Conservation (phyloP, 2,888 invertebrate genomes). For the Beris morrisii region DNA sequence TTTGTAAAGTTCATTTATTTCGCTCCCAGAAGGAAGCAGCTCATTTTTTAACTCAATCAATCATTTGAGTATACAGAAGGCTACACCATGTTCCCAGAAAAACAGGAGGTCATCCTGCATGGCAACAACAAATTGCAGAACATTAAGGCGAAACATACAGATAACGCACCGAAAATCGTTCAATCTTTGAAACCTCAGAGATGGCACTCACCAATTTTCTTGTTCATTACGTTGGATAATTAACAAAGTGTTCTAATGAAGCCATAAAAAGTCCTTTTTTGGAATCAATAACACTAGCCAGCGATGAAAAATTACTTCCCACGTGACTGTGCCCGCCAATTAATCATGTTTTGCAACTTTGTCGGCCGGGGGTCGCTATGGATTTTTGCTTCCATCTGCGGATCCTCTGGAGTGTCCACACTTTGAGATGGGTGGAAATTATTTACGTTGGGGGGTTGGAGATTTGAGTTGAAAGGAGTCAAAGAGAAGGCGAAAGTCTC, state of each 20-base stretch:
- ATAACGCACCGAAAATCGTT: constrained; percentile 2
- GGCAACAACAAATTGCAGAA: constrained; percentile 14
- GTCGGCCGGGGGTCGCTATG: not conserved
- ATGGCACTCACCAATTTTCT: constrained; percentile 20
- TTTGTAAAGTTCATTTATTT: constrained; percentile 7
- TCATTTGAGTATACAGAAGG: constrained; percentile 4
- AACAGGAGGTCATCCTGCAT: constrained; percentile 6
- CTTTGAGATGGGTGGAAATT: too few relatives aligned
- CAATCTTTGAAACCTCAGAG: constrained; percentile 9
- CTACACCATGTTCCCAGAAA: not conserved
- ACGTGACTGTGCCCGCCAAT: constrained; percentile 34
- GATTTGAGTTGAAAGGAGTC: too few relatives aligned
- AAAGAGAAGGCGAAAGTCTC: too few relatives aligned
- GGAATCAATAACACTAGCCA: constrained; percentile 32
- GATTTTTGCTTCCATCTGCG: too few relatives aligned
- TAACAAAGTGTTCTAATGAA: constrained; percentile 37
- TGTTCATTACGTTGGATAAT: constrained; percentile 39
- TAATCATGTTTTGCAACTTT: constrained; percentile 34
- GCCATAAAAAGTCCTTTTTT: constrained; percentile 35
- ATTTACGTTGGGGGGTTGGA: too few relatives aligned
- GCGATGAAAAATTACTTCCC: constrained; percentile 34
- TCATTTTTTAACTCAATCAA: constrained; percentile 20
- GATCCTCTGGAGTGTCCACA: too few relatives aligned
- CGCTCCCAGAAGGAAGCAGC: not conserved
- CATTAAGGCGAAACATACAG: constrained; percentile 3